Evolutionary conservation across 2,888 invertebrate genomes (phyloP).

Genomic region (Agriopis aurantiaria): DNA sequence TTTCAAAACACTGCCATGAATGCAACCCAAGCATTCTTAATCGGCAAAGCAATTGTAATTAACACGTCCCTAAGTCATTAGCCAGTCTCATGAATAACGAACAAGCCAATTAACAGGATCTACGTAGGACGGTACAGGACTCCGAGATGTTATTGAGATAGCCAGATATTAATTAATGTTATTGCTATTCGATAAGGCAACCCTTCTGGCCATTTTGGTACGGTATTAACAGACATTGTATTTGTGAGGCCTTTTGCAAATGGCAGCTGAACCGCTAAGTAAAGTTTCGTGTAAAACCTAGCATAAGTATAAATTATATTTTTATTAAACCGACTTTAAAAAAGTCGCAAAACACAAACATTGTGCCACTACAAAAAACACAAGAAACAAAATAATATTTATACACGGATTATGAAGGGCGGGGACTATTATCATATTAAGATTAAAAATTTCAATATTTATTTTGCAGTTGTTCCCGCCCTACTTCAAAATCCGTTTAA

Average conservation of each 20-base stretch:
- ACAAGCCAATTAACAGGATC: constrained; percentile 48
- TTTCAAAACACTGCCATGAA: no score
- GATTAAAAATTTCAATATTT: no score
- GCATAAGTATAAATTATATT: no score
- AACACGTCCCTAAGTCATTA: constrained; percentile 56
- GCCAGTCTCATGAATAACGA: constrained; percentile 54
- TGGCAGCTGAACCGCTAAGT: neutral
- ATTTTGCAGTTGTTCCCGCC: no score
- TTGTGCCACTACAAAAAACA: no score
- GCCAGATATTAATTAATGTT: constrained; percentile 29
- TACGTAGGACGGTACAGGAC: constrained; percentile 40
- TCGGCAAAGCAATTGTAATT: constrained; percentile 47
- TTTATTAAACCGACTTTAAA: no score
- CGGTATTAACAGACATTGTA: constrained; percentile 4
- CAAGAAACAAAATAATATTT: no score
- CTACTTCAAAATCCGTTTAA: no score
- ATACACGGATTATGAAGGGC: no score
- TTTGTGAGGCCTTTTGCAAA: neutral
- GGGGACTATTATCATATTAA: no score
- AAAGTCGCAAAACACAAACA: no score
- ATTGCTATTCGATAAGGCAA: constrained; percentile 17
- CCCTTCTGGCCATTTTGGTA: constrained; percentile 5
- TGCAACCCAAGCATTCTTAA: neutral
- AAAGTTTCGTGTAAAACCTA: no score
- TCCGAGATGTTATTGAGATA: constrained; percentile 33